phyloP scores from a whole-genome alignment of 2,113 vertebrate species.

The Hippocampus guttulatus region DNA sequence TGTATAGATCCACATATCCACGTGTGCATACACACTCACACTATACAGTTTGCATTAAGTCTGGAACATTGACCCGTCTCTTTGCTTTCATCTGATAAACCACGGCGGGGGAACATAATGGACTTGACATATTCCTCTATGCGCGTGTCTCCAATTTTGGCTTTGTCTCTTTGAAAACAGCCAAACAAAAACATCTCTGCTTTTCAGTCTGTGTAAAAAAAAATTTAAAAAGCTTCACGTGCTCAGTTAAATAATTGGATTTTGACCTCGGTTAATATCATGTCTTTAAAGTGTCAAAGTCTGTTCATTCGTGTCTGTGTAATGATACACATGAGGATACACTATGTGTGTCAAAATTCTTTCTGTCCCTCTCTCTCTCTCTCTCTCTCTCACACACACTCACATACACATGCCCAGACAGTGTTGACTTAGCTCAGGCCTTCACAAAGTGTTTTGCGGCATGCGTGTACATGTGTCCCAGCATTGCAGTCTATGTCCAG shows the following conservation, averaged over 20 bases:
- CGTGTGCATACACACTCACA: constrained; percentile 11
- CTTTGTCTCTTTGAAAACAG: constrained; percentile 13
- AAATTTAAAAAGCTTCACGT: neutral
- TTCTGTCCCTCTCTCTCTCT: constrained; percentile 2
- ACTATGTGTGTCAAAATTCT: constrained; percentile 1
- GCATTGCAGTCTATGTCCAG: constrained; percentile 71
- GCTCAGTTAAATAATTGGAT: neutral
- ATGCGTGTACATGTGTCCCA: constrained; percentile 70
- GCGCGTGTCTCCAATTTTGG: neutral
- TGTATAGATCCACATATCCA: constrained; percentile 25
- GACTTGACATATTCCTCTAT: constrained; percentile 14
- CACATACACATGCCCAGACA: constrained; percentile 44
- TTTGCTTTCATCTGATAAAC: constrained; percentile 26
- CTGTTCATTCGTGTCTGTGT: constrained; percentile 24
- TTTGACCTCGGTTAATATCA: neutral
- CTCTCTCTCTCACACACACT: constrained; percentile 2
- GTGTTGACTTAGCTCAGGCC: constrained; percentile 67
- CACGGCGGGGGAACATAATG: neutral
- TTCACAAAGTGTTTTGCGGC: constrained; percentile 66
- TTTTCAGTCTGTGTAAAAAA: neutral
- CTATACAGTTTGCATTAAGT: constrained; percentile 25
- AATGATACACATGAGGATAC: constrained; percentile 15
- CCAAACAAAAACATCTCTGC: neutral
- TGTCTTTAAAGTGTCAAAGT: neutral
- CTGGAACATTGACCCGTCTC: constrained; percentile 30